Conservation (phyloP, 1,140 invertebrate genomes). For the Piezodorus guildinii region DNA sequence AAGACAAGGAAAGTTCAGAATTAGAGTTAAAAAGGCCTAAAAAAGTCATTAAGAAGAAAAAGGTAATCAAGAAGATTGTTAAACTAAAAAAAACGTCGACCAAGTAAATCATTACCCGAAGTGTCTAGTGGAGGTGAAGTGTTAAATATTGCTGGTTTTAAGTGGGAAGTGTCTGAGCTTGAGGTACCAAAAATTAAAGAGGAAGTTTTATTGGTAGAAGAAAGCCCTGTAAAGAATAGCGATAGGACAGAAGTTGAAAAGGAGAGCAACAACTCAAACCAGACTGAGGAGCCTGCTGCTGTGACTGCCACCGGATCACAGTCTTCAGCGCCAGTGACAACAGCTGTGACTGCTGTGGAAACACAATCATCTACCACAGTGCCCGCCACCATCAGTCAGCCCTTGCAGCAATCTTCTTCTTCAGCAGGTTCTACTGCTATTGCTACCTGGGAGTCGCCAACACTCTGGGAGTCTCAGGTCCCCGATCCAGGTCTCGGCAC, state of each 20-base stretch:
- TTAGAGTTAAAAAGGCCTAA: background rate
- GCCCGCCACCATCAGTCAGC: no score
- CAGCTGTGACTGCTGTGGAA: no score
- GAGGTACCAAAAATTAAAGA: background rate
- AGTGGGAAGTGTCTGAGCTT: background rate
- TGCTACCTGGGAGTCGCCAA: constrained; percentile 7
- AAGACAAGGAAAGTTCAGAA: background rate
- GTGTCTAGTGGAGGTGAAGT: background rate
- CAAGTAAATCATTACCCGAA: background rate
- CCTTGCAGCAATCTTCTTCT: background rate
- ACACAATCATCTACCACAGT: no score
- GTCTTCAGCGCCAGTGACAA: background rate
- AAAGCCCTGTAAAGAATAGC: background rate
- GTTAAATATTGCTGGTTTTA: constrained; percentile 12
- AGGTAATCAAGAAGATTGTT: constrained; percentile 8
- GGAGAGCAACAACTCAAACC: background rate
- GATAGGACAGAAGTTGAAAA: background rate
- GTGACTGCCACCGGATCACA: background rate
- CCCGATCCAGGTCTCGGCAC: constrained; percentile 26
- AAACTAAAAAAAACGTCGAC: constrained; percentile 8
- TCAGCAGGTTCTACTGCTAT: background rate
- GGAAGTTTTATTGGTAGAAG: background rate
- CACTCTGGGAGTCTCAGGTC: constrained; percentile 5
- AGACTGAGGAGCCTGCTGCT: background rate
- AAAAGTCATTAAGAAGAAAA: constrained; percentile 15